Conservation (phyloP, 2,888 invertebrate genomes). For the Erebia ligea region DNA sequence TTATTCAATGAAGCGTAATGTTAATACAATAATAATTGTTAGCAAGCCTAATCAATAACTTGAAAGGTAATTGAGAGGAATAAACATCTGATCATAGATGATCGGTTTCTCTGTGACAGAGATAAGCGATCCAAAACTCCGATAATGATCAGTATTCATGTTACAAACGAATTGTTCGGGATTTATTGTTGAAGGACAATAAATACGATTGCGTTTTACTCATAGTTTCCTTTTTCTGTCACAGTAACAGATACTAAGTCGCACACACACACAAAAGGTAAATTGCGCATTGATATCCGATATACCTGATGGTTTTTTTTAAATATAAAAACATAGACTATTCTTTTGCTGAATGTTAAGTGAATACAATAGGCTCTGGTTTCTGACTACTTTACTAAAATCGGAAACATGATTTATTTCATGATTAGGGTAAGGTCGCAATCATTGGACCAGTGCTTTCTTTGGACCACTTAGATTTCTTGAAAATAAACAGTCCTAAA, state of each 20-base stretch:
- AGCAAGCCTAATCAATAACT: slow-evolving; percentile 39
- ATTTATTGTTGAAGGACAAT: slow-evolving; percentile 61
- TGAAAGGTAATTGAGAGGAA: slow-evolving; percentile 64
- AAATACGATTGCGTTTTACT: slow-evolving; percentile 77
- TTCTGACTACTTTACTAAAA: slow-evolving; percentile 56
- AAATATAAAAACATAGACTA: slow-evolving; percentile 34
- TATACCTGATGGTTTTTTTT: slow-evolving; percentile 76
- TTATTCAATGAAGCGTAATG: slow-evolving; percentile 7
- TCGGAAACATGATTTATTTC: not conserved
- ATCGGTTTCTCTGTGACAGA: slow-evolving; percentile 67
- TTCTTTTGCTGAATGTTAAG: slow-evolving; percentile 50
- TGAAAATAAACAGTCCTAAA: too few relatives aligned
- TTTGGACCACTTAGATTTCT: too few relatives aligned
- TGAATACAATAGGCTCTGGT: slow-evolving; percentile 59
- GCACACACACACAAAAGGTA: slow-evolving; percentile 68
- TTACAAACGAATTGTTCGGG: slow-evolving; percentile 74
- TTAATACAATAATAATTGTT: slow-evolving; percentile 8
- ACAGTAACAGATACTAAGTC: slow-evolving; percentile 73
- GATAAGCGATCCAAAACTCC: slow-evolving; percentile 70
- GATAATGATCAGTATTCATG: slow-evolving; percentile 80
- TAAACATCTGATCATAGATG: slow-evolving; percentile 66
- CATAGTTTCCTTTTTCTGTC: slow-evolving; percentile 63
- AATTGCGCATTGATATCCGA: slow-evolving; percentile 76
- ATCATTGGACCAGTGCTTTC: too few relatives aligned
- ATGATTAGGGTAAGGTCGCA: too few relatives aligned